Conservation (phyloP, 2,888 invertebrate genomes). For the Pseudococcus longispinus region DNA sequence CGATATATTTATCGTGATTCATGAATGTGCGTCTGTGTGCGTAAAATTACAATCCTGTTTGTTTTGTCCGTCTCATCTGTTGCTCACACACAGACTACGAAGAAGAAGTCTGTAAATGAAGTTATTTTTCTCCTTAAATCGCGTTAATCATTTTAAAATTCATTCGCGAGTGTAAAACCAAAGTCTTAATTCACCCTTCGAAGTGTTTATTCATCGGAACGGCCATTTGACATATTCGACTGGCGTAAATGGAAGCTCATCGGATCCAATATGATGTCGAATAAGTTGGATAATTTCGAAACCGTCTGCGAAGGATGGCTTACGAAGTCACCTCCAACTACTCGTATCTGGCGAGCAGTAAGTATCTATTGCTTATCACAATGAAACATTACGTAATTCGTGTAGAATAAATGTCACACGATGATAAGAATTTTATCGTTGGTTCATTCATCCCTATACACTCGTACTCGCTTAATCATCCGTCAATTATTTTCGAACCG, state of each 20-base stretch:
- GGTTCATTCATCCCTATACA: neutral
- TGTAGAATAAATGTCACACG: neutral
- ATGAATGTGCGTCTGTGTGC: neutral
- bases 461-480: neutral
- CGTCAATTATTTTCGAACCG: neutral
- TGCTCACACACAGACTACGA: neutral
- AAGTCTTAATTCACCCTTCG: neutral
- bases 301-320: conserved; percentile 92
- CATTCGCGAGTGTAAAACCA: neutral
- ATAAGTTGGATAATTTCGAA: conserved; percentile 63
- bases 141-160: neutral
- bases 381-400: neutral
- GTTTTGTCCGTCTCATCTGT: conserved; percentile 38
- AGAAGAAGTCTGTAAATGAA: neutral
- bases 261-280: conserved; percentile 41
- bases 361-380: conserved; percentile 64
- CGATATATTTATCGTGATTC: conserved; percentile 32
- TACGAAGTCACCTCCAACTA: conserved; percentile 93
- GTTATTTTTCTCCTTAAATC: neutral
- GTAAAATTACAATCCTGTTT: neutral
- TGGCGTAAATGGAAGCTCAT: neutral
- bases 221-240: neutral
- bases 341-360: conserved; percentile 92
- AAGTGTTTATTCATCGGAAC: neutral
- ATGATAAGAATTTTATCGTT: neutral